Percentiles rank a stretch among this genome's conserved stretches.
Evolutionary conservation across 2,797 vertebrate genomes (phyloP).

Genomic region (Rousettus madagascariensis): DNA sequence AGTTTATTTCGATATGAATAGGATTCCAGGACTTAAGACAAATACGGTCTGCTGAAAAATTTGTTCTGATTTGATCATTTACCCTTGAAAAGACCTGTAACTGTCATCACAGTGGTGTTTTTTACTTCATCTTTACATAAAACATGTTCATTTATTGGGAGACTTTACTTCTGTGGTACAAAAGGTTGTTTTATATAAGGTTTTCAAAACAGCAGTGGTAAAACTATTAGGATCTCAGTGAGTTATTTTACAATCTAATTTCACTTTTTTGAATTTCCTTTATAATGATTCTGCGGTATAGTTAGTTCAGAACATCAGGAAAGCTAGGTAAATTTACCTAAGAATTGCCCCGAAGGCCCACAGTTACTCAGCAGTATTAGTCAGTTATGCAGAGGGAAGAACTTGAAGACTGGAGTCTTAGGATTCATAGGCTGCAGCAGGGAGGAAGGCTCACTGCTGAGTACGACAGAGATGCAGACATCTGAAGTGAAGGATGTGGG

Average conservation of each 20-base stretch:
- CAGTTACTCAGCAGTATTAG: constrained; percentile 27
- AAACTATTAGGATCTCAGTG: constrained; percentile 28
- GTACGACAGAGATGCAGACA: neutral
- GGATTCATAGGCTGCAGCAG: neutral
- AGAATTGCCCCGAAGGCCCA: neutral
- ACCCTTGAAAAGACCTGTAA: neutral
- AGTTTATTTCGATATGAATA: constrained; percentile 23
- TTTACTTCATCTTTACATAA: constrained; percentile 26
- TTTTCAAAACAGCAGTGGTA: neutral
- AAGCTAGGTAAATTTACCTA: neutral
- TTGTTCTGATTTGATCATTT: constrained; percentile 41
- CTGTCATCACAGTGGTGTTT: neutral
- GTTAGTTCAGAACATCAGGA: neutral
- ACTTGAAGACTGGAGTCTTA: neutral
- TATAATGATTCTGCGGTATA: neutral
- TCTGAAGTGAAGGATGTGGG: neutral
- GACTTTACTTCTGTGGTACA: neutral
- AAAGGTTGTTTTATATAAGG: constrained; percentile 9
- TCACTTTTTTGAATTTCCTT: constrained; percentile 11
- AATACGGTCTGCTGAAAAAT: neutral
- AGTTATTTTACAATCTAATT: neutral
- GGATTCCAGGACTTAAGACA: neutral
- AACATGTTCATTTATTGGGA: neutral
- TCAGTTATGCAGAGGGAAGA: neutral
- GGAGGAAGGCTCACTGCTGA: neutral